Evolutionary conservation across 2,797 vertebrate species (phyloP).

Genomic region (Peromyscus eremicus): DNA sequence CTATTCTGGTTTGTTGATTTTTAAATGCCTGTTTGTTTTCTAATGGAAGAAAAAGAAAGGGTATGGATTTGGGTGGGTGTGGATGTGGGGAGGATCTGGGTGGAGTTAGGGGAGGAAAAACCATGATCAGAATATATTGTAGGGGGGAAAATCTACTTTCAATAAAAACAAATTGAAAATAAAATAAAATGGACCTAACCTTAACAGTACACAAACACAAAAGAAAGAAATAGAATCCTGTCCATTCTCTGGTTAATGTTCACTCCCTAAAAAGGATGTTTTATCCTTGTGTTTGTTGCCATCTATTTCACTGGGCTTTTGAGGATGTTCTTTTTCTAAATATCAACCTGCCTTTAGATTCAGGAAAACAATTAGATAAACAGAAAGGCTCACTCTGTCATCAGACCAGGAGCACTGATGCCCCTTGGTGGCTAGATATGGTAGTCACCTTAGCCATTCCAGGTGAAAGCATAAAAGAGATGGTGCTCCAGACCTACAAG

Average conservation of each 20-base stretch:
- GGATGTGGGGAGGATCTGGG: neutral
- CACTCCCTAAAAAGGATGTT: neutral
- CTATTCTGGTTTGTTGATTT: neutral
- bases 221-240: neutral
- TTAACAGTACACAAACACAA: neutral
- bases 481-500: neutral
- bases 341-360: slow-evolving; percentile 47
- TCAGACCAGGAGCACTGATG: slow-evolving; percentile 52
- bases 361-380: slow-evolving; percentile 50
- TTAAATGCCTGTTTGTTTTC: neutral
- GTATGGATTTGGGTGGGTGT: neutral
- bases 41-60: neutral
- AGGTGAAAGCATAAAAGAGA: neutral
- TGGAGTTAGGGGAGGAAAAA: neutral
- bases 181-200: neutral
- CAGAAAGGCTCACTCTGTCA: neutral
- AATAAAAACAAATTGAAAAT: neutral
- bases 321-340: slow-evolving; percentile 47
- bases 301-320: slow-evolving; percentile 55
- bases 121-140: neutral
- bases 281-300: slow-evolving; percentile 5
- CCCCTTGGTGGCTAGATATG: slow-evolving; percentile 60
- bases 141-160: neutral
- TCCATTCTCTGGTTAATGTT: neutral
- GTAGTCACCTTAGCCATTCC: slow-evolving; percentile 1